phyloP scores from a whole-genome alignment of 2,113 vertebrate genomes.

The Siniperca knerii region DNA sequence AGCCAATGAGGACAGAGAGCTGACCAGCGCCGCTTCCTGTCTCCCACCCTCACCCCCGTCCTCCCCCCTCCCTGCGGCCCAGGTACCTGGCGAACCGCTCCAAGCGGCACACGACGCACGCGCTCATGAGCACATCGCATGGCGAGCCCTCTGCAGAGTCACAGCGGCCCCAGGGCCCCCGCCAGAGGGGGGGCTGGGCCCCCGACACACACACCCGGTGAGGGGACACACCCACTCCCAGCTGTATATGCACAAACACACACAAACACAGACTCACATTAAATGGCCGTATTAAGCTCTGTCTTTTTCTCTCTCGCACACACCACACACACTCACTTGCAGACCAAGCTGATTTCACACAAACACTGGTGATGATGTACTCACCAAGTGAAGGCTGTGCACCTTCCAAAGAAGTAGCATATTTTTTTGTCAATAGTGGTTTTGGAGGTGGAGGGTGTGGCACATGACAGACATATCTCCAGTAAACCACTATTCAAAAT shows the following conservation, averaged over 20 bases:
- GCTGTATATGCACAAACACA: constrained; percentile 67
- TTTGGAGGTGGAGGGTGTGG: constrained; percentile 13
- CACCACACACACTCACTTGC: constrained; percentile 1
- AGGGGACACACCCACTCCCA: constrained; percentile 84
- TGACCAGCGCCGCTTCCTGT: constrained; percentile 88
- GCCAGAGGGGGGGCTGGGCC: constrained; percentile 96
- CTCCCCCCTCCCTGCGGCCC: constrained; percentile 82
- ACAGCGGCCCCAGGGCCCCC: constrained; percentile 94
- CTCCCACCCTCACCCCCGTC: constrained; percentile 77
- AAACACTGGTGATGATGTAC: constrained; percentile 4
- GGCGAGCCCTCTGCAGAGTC: constrained; percentile 94
- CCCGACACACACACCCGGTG: constrained; percentile 93
- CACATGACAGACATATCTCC: constrained; percentile 15
- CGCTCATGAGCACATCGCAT: constrained; percentile 91
- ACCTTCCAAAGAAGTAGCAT: neutral
- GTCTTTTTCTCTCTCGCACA: neutral
- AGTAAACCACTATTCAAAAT: constrained; percentile 5
- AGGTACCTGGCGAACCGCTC: constrained; percentile 99
- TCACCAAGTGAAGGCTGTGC: neutral
- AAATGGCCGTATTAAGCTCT: constrained; percentile 29
- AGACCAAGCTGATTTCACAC: constrained; percentile 6
- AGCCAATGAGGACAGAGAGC: constrained; percentile 84
- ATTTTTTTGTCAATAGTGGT: neutral
- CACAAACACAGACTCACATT: constrained; percentile 44
- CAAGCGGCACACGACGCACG: constrained; percentile 98